phyloP scores from a whole-genome alignment of 1,140 invertebrate genomes.

The Drosophila jambulina region DNA sequence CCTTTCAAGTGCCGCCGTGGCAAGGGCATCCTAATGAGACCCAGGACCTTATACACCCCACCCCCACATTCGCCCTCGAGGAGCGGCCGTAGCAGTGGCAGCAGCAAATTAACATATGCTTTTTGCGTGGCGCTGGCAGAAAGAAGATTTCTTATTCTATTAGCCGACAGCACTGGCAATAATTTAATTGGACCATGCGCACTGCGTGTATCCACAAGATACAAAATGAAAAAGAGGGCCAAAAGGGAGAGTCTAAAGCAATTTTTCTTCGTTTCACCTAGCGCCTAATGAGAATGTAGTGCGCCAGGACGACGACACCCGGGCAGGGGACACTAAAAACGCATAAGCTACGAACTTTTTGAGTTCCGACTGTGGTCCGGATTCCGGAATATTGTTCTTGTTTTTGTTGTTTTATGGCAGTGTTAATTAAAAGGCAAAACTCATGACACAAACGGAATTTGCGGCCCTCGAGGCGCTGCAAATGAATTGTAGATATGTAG shows the following conservation, averaged over 20 bases:
- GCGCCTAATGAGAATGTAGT: conserved; percentile 75
- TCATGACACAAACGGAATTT: conserved; percentile 54
- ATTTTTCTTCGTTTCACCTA: conserved; percentile 71
- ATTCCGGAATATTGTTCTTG: conserved; percentile 13
- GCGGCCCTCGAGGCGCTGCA: conserved; percentile 28
- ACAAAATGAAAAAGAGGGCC: conserved; percentile 48
- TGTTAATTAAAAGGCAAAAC: conserved; percentile 71
- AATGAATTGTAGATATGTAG: conserved; percentile 58
- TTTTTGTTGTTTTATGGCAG: conserved; percentile 12
- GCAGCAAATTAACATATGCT: conserved; percentile 79
- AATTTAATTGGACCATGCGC: conserved; percentile 81
- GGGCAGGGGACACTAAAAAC: conserved; percentile 55
- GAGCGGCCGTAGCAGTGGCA: conserved; percentile 13
- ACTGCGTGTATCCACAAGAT: conserved; percentile 58
- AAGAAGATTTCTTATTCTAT: conserved; percentile 68
- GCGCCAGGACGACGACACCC: conserved; percentile 41
- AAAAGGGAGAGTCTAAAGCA: conserved; percentile 58
- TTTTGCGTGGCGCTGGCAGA: conserved; percentile 55
- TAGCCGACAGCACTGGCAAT: conserved; percentile 62
- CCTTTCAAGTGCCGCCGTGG: conserved; percentile 61
- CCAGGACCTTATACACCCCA: conserved; percentile 28
- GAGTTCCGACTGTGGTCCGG: conserved; percentile 32
- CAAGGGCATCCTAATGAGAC: conserved; percentile 52
- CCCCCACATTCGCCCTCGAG: conserved; percentile 1
- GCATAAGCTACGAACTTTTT: conserved; percentile 67